Conservation (phyloP, 2,888 invertebrate genomes). For the Nephrocerus scutellatus region DNA sequence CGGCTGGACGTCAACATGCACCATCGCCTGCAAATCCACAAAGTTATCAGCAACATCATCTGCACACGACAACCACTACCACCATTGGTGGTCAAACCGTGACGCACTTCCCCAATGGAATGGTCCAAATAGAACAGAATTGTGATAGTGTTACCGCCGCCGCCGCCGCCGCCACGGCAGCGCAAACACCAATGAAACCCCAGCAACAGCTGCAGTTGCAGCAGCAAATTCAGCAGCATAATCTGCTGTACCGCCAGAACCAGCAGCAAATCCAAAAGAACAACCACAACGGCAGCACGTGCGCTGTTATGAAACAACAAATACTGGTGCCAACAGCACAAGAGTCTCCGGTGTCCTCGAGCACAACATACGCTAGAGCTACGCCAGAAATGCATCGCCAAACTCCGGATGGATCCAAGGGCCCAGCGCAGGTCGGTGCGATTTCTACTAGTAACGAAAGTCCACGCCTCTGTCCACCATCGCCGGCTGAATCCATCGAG, state of each 20-base stretch:
- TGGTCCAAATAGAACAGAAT: slow-evolving; percentile 32
- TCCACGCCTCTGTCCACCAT: slow-evolving; percentile 56
- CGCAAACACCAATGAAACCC: slow-evolving; percentile 24
- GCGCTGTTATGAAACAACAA: no score
- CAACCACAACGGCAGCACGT: slow-evolving; percentile 12
- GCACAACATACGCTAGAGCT: slow-evolving; percentile 28
- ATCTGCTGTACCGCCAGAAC: slow-evolving; percentile 30
- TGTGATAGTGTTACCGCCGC: slow-evolving; percentile 19
- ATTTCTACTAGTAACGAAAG: slow-evolving; percentile 78
- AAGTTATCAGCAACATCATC: slow-evolving; percentile 17
- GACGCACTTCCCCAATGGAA: slow-evolving; percentile 31
- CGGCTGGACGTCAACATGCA: slow-evolving; percentile 12
- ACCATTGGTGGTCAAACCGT: slow-evolving; percentile 32
- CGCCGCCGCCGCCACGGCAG: slow-evolving; percentile 5
- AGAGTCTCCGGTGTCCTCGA: slow-evolving; percentile 41
- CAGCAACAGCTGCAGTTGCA: slow-evolving; percentile 33
- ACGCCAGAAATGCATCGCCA: slow-evolving; percentile 27
- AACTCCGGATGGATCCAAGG: slow-evolving; percentile 43
- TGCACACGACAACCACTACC: slow-evolving; percentile 26
- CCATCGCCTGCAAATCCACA: slow-evolving; percentile 7
- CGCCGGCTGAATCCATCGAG: slow-evolving; percentile 50
- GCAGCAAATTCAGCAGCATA: slow-evolving; percentile 35
- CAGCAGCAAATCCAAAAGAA: slow-evolving; percentile 24
- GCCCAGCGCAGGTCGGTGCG: slow-evolving; percentile 76
- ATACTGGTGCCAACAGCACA: slow-evolving; percentile 48